A percentile compares a stretch with the other conserved stretches of the same genome.
Evolutionary conservation across 2,888 invertebrate genomes (phyloP).

Genomic region (Perithous albicinctus): DNA sequence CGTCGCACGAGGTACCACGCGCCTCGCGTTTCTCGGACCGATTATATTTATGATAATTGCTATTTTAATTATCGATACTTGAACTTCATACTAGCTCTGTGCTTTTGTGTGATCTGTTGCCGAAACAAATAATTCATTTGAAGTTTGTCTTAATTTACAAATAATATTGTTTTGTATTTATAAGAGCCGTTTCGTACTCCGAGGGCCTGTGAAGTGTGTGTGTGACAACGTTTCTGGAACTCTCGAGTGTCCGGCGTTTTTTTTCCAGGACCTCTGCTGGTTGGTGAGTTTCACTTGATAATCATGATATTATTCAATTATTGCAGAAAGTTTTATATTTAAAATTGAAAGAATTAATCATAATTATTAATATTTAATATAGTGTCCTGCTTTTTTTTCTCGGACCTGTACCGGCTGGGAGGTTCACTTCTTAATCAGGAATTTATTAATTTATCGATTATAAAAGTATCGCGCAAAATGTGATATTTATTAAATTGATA

Average conservation of each 20-base stretch:
- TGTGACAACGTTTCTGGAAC: conserved; percentile 52
- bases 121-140: not conserved
- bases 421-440: not conserved
- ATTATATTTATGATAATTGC: not conserved
- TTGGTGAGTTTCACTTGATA: not conserved
- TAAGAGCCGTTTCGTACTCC: not conserved
- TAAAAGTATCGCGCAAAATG: not conserved
- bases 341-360: too few relatives aligned
- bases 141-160: not conserved
- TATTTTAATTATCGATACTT: not conserved
- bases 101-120: conserved; percentile 1
- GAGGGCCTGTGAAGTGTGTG: conserved; percentile 61
- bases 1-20: conserved; percentile 38
- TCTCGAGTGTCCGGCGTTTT: not conserved
- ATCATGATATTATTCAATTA: not conserved
- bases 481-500: not conserved
- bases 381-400: not conserved
- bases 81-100: not conserved
- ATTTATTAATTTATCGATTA: not conserved
- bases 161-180: not conserved
- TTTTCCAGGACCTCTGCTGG: not conserved
- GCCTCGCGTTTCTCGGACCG: not conserved
- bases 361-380: too few relatives aligned
- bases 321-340: not conserved
- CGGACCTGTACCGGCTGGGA: not conserved